Percentiles rank a stretch among this genome's conserved stretches.
These are phyloP conservation scores for Ficedula albicollis DNA, from an alignment of 2,797 vertebrate genomes.

Conservation along the genomic window DNA sequence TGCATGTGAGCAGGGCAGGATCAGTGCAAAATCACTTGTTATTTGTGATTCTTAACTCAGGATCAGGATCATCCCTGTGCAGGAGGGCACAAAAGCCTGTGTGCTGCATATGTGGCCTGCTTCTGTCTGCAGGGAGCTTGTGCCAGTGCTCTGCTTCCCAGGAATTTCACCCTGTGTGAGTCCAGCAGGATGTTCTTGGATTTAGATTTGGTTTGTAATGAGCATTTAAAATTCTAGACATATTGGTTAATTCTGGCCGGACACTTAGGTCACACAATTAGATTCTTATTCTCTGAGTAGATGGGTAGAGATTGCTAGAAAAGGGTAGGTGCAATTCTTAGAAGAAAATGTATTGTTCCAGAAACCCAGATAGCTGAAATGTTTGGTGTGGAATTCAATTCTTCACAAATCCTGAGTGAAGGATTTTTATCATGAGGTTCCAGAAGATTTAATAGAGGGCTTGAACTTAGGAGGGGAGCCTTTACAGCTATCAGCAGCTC, in stretches of 20 bases:
- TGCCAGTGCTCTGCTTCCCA: conserved; percentile 40
- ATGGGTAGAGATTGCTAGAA: neutral
- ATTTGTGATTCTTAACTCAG: neutral
- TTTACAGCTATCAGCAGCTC: neutral
- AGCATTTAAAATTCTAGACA: conserved; percentile 49
- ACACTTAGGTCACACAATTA: conserved; percentile 13
- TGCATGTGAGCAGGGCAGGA: neutral
- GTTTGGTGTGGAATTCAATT: neutral
- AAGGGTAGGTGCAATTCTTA: neutral
- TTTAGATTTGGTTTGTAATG: conserved; percentile 16
- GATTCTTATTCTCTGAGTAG: neutral
- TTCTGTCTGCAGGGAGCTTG: conserved; percentile 9
- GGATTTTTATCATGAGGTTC: neutral
- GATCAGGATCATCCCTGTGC: neutral
- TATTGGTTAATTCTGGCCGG: conserved; percentile 41
- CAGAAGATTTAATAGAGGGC: neutral
- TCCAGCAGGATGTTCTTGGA: conserved; percentile 63
- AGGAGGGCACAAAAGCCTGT: neutral
- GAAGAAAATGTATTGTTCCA: neutral
- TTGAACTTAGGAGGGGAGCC: neutral
- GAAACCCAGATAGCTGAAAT: neutral
- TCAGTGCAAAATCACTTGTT: neutral
- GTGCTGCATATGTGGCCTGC: neutral
- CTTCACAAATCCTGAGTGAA: neutral
- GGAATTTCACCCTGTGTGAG: conserved; percentile 41